Evolutionary conservation across 2,888 invertebrate species (phyloP), one percentile per base, ranked within the genome.

Genomic region (Lordiphosa andalusiaca): DNA sequence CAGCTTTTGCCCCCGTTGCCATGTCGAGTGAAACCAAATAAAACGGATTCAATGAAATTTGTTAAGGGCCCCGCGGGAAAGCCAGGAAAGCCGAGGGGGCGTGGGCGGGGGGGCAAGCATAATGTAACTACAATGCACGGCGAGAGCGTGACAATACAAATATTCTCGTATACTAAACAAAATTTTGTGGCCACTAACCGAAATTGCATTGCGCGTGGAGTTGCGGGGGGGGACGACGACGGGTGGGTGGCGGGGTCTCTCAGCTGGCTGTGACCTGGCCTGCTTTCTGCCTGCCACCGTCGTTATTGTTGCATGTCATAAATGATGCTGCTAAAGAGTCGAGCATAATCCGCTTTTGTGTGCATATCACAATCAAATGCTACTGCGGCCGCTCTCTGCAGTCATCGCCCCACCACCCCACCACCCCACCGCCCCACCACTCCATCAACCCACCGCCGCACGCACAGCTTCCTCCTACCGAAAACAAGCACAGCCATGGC

Each of bases 261-360:
- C 16, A 42, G 25, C 42, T 48, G 36, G 48, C 19, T 13, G 12
- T 42, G 52, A 41, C 42, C 35, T 40, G 40, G 41, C 40, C 51
- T 51, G 19, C 40, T 51, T 50, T 50, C 12, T 5, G 35, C 13
- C 48, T 62, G 30, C 6, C 44, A 13, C 41, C 25, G 53, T 36
- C 25, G 53, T 51, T 66, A 60, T 67, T 59, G 67, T 83, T 74
- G 74, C 64, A 75, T 73, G 85, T 71, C 77, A 78, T 78, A 84
- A 78, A 78, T 81, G 82, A 69, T 84, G 69, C 69, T 73, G 84
- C 78, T 69, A 78, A 82, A 72, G 77, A 78, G 69, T 71, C 74
- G 67, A 73, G 67, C 71, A 75, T 86, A 84, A 85, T 85, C 84
- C 80, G 82, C 86, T 84, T 81, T 82, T 84, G 75, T 82, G 75